Conservation (phyloP, 2,113 vertebrate genomes). For the Bombycilla garrulus region DNA sequence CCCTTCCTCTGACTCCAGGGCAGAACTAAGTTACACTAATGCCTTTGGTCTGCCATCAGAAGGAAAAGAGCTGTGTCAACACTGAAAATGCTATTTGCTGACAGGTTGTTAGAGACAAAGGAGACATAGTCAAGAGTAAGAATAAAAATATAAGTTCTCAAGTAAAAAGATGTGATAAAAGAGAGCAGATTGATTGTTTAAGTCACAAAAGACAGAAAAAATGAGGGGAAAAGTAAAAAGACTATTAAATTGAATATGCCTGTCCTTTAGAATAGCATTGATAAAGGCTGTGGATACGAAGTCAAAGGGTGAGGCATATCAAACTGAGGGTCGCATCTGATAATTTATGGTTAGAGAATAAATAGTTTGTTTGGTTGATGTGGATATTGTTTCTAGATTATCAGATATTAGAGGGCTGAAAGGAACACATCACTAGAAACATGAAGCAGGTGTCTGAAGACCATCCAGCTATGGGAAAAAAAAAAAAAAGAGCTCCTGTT, state of each 20-base stretch:
- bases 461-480: neutral
- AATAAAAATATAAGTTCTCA: constrained; percentile 8
- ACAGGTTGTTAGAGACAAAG: neutral
- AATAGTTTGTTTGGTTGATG: neutral
- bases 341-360: constrained; percentile 8
- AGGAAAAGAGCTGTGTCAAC: neutral
- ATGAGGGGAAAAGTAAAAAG: constrained; percentile 15
- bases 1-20: neutral
- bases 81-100: constrained; percentile 2
- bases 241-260: neutral
- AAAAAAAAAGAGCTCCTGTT: neutral
- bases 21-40: neutral
- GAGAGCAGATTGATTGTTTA: constrained; percentile 27
- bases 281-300: neutral
- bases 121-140: neutral
- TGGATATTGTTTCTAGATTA: neutral
- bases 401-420: neutral
- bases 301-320: neutral
- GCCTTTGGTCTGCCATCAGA: neutral
- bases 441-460: neutral
- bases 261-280: constrained; percentile 8
- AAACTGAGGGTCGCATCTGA: neutral
- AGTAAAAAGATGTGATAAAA: constrained; percentile 15
- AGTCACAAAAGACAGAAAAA: constrained; percentile 30
- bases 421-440: neutral